Base-by-base conservation (phyloP, 2,888 invertebrate genomes). In the Crossocerus cetratus region DNA sequence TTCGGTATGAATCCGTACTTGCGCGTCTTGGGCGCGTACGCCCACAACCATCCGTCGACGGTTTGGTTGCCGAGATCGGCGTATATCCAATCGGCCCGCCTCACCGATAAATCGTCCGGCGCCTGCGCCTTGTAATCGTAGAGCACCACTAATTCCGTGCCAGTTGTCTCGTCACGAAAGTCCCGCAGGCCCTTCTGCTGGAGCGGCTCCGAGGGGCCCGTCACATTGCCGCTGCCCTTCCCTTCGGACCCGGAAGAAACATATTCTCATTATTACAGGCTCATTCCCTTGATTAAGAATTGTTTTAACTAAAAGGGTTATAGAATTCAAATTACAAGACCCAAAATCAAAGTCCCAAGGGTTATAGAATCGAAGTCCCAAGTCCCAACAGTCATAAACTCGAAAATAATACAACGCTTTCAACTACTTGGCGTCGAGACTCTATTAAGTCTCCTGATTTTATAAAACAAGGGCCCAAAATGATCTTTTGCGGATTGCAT, bases 121-220 rank as follows among this genome's bases (percentile, higher is more conserved):
- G 97, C 97, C 92, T 98, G 97, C 56, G 98, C 96, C 94, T 97
- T 97, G 91, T 98, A 98, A 92, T 98, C 98, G 89, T 98, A 98
- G 20, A 98, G 93, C 94, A 98, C 97, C 82, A 98, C 97, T 87
- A 98, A 92, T 90, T 98, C 97, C 0, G 97, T 97, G 74, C 97
- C 97, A 87, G 88, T 88, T 32, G 88, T 86, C 53, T 90, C 90
- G 61, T 90, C 90, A 42, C 90, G 83, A 71, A 90, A 88, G 75
- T 90, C 90, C 62, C 89, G 85, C 54, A 87, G 68, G 72, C 89
- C 88, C 72, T 90, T 90, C 60, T 90, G 90, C 60, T 90, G 90
- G 57, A 86, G 69, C 20, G 79, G 71, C 44, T 88, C 87, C 23
- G 72, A 83, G 8, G 32, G 8, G 64, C 81, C 82, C 55, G 85